A percentile compares a stretch with the other conserved stretches of the same genome.
Evolutionary conservation across 2,113 vertebrate genomes (phyloP).

Genomic region (Pseudolaguvia tuberculata): DNA sequence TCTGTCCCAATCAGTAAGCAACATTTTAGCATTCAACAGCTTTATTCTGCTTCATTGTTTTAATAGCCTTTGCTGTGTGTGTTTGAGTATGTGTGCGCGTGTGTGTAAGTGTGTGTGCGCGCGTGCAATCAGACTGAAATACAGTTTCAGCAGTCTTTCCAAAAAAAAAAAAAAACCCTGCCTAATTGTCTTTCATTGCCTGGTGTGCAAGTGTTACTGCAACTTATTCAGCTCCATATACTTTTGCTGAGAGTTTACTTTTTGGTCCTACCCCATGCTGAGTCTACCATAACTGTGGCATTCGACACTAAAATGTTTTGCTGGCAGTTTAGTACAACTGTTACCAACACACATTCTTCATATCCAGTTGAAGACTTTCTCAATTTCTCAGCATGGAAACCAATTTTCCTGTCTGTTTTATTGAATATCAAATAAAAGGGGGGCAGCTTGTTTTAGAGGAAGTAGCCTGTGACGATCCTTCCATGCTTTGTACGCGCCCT

Average conservation of each 20-base stretch:
- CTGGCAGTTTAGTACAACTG: background rate
- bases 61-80: background rate
- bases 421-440: background rate
- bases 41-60: conserved; percentile 4
- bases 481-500: background rate
- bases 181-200: background rate
- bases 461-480: background rate
- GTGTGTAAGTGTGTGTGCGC: background rate
- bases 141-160: background rate
- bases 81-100: background rate
- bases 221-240: background rate
- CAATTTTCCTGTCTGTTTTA: background rate
- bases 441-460: background rate
- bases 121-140: background rate
- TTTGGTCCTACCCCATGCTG: background rate
- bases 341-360: background rate
- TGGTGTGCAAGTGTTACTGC: background rate
- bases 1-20: conserved; percentile 13
- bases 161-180: background rate
- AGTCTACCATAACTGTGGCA: conserved; percentile 1
- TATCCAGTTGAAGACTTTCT: background rate
- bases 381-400: background rate
- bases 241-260: background rate
- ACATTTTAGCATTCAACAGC: conserved; percentile 11
- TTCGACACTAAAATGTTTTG: background rate